Base-by-base conservation (phyloP, 2,797 vertebrate species). In the Aldrovandia affinis region DNA sequence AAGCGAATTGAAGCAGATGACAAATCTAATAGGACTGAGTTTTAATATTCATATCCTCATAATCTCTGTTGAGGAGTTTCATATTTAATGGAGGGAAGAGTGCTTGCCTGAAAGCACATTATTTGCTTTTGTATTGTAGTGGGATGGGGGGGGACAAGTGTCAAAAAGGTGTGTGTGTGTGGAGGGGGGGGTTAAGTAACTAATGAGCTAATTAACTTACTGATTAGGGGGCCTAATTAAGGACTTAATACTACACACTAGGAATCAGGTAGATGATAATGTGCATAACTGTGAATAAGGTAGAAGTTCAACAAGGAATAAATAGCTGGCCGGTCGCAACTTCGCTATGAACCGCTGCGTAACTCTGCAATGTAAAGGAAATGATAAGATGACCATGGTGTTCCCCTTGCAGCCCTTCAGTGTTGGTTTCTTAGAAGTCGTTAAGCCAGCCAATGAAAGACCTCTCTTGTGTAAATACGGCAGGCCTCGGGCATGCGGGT, bases 41-140 rank as follows among this genome's bases (percentile, higher is more conserved):
- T 84, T 82, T 84, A 81, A 68, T 84, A 81, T 84, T 84, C 52
- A 84, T 73, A 84, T 80, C 47, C 54, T 57, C 50, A n/a, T n/a
- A 28, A 22, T 73, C 78, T 84, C 28, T 25, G 63, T 30, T 70
- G 47, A 80, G 59, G 36, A 73, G 47, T 70, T 84, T 55, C 81
- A 81, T 84, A 57, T 84, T 84, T 84, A 80, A 84, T 73, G 52
- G 78, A 47, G 30, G 25, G 14, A 65, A 65, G n/a, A n/a, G 61
- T 33, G 42, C 70, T 75, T 80, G 77, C 42, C 47, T 57, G 6
- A 20, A 5, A 12, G n/a, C n/a, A n/a, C n/a, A n/a, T n/a, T n/a
- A n/a, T n/a, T n/a, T n/a, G n/a, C n/a, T n/a, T n/a, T n/a, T n/a
- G n/a, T n/a, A n/a, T n/a, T n/a, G n/a, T n/a, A n/a, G n/a, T n/a